These are phyloP conservation scores for Lutjanus erythropterus DNA, from an alignment of 2,113 vertebrate genomes.

Conservation along the genomic window DNA sequence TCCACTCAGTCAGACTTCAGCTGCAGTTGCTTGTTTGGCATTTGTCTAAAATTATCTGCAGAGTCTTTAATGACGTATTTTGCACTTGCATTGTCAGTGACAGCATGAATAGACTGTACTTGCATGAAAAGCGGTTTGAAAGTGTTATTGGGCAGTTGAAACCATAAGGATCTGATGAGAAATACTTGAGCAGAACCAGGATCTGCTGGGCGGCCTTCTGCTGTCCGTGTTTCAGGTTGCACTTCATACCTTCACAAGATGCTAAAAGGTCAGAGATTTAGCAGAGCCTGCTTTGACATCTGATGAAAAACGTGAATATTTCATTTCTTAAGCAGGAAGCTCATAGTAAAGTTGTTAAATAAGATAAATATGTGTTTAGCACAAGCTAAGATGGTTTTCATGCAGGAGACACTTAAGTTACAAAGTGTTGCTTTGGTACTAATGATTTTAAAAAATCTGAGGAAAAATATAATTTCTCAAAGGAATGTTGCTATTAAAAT, in stretches of 20 bases:
- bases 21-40: neutral
- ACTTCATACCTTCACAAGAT: neutral
- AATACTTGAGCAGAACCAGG: no score
- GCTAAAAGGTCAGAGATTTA: neutral
- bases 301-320: neutral
- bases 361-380: no score
- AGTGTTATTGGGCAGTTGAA: neutral
- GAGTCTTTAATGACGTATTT: neutral
- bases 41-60: neutral
- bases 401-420: neutral
- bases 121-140: neutral
- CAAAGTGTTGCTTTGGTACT: neutral
- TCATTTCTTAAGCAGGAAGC: neutral
- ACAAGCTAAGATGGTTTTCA: no score
- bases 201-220: no score
- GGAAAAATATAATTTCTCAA: no score
- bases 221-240: neutral
- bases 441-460: no score
- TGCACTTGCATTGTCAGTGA: neutral
- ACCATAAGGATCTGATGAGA: neutral
- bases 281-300: neutral
- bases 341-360: neutral
- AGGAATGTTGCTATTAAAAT: neutral
- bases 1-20: neutral
- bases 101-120: neutral